Conservation (phyloP, 2,797 vertebrate genomes). For the Cryptoprocta ferox region DNA sequence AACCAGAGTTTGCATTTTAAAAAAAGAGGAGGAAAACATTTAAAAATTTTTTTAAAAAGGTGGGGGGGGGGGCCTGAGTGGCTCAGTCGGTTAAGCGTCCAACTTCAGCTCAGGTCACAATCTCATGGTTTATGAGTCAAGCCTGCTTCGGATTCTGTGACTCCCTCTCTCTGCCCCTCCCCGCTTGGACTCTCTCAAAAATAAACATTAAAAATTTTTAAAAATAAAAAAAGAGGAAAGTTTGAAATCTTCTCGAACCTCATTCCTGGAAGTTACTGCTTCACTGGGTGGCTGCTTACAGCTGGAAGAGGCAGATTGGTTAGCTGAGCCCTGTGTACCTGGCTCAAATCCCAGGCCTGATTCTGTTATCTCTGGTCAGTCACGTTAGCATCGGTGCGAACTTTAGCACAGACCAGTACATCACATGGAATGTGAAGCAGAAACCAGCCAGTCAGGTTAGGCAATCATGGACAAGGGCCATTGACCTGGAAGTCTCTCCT, state of each 20-base stretch:
- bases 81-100: too few species aligned
- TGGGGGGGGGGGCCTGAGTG: too few species aligned
- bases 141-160: too few species aligned
- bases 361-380: neutral
- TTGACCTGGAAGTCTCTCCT: neutral
- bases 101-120: too few species aligned
- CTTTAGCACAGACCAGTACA: neutral
- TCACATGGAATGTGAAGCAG: neutral
- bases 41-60: too few species aligned
- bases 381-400: neutral
- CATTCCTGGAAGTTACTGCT: neutral
- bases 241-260: neutral
- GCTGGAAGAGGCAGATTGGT: neutral
- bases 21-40: neutral
- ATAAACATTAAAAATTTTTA: neutral
- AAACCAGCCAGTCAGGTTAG: neutral
- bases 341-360: neutral
- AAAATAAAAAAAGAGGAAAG: neutral
- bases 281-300: neutral
- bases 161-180: too few species aligned
- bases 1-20: neutral
- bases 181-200: too few species aligned
- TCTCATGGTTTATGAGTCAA: rapidly evolving
- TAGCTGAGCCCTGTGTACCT: neutral
- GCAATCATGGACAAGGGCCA: neutral